Conservation (phyloP, 2,113 vertebrate species). For the Saguinus midas region DNA sequence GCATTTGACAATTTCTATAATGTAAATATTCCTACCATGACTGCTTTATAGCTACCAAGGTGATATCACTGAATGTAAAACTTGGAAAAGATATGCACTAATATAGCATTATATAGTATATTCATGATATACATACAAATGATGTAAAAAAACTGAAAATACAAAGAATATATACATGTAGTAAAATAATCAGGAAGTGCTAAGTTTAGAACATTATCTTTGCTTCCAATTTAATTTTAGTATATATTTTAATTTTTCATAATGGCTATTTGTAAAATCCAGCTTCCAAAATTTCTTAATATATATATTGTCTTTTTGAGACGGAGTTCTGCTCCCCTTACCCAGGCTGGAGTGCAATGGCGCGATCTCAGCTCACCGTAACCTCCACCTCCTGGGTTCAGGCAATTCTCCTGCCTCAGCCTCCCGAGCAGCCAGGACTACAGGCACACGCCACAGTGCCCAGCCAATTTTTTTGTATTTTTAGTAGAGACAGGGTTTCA, state of each 20-base stretch:
- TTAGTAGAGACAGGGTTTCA: too few species aligned
- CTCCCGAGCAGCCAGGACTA: too few species aligned
- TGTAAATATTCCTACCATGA: neutral
- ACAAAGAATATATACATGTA: neutral
- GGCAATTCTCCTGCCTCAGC: too few species aligned
- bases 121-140: neutral
- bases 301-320: neutral
- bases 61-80: neutral
- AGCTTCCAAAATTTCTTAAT: neutral
- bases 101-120: neutral
- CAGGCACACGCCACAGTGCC: too few species aligned
- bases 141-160: neutral
- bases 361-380: too few species aligned
- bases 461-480: too few species aligned
- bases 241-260: neutral
- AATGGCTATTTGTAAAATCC: neutral
- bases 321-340: too few species aligned
- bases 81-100: neutral
- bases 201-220: neutral
- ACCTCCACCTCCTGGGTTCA: too few species aligned
- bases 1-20: neutral
- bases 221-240: neutral
- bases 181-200: neutral
- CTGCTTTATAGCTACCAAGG: neutral
- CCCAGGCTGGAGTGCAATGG: too few species aligned